Evolutionary conservation across 2,888 invertebrate genomes (phyloP).

Genomic region (Barypeithes pellucidus): DNA sequence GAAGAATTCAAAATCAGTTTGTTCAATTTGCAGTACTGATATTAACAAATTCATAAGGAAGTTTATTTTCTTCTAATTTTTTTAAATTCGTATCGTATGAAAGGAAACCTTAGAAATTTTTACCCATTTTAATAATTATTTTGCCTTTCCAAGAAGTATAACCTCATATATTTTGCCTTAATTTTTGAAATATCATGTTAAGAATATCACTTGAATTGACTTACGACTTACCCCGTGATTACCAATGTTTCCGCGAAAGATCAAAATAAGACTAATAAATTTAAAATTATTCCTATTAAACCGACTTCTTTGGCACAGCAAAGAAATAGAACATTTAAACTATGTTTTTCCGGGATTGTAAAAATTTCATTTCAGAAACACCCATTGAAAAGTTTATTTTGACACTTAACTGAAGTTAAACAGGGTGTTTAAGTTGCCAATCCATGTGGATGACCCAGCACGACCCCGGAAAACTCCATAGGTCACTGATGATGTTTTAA

Average conservation of each 20-base stretch:
- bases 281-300: conserved; percentile 60
- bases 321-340: conserved; percentile 62
- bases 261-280: conserved; percentile 43
- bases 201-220: too few relatives aligned
- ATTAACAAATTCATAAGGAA: too few relatives aligned
- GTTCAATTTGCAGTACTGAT: too few relatives aligned
- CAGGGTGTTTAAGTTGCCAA: conserved; percentile 64
- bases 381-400: conserved; percentile 58
- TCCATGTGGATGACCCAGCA: conserved; percentile 79
- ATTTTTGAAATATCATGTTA: too few relatives aligned
- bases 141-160: too few relatives aligned
- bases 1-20: too few relatives aligned
- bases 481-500: conserved; percentile 89
- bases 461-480: conserved; percentile 87
- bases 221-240: neutral
- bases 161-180: too few relatives aligned
- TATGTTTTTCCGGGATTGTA: conserved; percentile 63
- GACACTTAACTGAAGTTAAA: conserved; percentile 52
- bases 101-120: too few relatives aligned
- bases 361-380: conserved; percentile 56
- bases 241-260: neutral
- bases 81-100: too few relatives aligned
- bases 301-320: conserved; percentile 70
- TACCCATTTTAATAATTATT: too few relatives aligned
- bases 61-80: too few relatives aligned